Base-by-base conservation (phyloP, 1,140 invertebrate species). In the Solenopsis invicta region DNA sequence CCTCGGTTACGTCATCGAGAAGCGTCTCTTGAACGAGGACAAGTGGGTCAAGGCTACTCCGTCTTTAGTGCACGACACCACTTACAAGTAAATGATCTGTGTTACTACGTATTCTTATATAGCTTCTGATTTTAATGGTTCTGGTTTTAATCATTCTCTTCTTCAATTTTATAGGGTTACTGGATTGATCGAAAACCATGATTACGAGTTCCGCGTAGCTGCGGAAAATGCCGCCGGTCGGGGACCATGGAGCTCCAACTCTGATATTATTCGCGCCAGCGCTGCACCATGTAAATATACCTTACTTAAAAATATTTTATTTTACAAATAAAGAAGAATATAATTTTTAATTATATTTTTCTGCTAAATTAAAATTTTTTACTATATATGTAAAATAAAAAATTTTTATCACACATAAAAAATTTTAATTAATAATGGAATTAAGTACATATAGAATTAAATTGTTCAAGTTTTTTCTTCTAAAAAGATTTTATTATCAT, bases 141-240 rank as follows among this genome's bases (percentile, higher is more conserved):
- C n/a, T n/a, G n/a, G 6, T 74, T 29, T 48, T 37, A 61, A 21
- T 34, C 24, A 74, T 50, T 45, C 4, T 59, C 10, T 37, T 74
- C 0, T 13, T 82, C 10, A 16, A 18, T 67, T 18, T 85, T 12
- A 4, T 91, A 96, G 97, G 91, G 98, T 99, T 16, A 97, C 97
- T 66, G 98, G 98, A 87, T 95, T 99, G 18, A 98, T 98, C 85
- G 98, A 99, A 94, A 99, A 99, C 94, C 98, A 98, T 77, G 98
- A 99, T 93, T 99, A 99, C 93, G 99, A 99, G 94, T 99, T 99
- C 96, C 96, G 99, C 80, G 99, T 99, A 0, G 97, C 98, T 8
- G 99, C 99, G 37, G 96, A 99, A n/a, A 99, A 99, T 95, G 98
- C 98, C 54, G 99, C 99, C 45, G 99, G 99, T 0, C 98, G 98